These are phyloP conservation scores for Muraenolepis orangiensis DNA, from an alignment of 2,797 vertebrate species.

Conservation along the genomic window DNA sequence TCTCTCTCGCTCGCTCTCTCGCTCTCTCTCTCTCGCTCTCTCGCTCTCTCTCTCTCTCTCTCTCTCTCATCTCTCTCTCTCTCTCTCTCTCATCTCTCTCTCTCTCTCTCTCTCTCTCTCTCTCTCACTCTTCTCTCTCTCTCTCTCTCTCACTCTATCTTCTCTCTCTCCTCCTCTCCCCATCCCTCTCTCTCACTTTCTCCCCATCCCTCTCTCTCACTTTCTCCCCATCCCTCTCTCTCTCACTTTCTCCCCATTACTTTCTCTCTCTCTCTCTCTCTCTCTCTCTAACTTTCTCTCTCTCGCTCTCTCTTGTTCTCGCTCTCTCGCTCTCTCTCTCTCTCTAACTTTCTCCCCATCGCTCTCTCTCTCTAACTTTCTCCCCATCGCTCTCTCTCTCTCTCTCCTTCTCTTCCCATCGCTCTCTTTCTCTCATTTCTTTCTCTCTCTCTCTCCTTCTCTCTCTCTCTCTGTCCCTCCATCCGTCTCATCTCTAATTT, in stretches of 20 bases:
- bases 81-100: slow-evolving; percentile 39
- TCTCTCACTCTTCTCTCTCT: neutral
- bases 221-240: neutral
- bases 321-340: neutral
- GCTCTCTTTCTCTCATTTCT: slow-evolving; percentile 20
- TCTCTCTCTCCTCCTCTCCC: neutral
- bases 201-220: neutral
- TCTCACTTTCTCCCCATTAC: neutral
- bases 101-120: slow-evolving; percentile 5
- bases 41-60: neutral
- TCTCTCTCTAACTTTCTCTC: slow-evolving; percentile 26
- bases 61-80: neutral
- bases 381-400: slow-evolving; percentile 46
- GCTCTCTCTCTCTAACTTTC: slow-evolving; percentile 22
- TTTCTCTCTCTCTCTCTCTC: neutral
- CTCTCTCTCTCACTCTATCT: no score
- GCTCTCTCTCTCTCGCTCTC: neutral
- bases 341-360: slow-evolving; percentile 38
- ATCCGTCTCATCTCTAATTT: slow-evolving; percentile 23
- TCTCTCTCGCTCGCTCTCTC: neutral
- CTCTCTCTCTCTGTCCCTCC: slow-evolving; percentile 24
- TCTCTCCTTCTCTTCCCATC: neutral
- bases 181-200: neutral
- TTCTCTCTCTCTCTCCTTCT: slow-evolving; percentile 36
- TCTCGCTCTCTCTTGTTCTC: slow-evolving; percentile 31